phyloP scores from a whole-genome alignment of 2,797 vertebrate species.

The Sorex maritimensis region DNA sequence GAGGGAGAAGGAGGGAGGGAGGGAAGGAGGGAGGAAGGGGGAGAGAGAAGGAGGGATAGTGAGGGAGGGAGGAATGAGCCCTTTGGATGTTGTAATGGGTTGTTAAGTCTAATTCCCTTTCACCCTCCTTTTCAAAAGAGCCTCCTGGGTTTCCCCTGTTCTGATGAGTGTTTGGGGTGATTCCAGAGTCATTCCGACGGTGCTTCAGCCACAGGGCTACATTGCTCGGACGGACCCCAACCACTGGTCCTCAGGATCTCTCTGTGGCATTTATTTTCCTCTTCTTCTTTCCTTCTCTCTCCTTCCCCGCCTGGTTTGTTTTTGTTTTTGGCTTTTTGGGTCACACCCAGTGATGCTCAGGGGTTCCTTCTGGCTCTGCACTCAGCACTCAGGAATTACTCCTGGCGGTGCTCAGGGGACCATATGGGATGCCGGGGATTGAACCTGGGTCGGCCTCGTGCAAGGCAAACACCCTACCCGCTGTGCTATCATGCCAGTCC shows the following conservation, averaged over 20 bases:
- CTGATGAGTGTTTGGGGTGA: neutral
- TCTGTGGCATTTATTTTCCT: neutral
- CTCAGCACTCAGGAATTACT: no score
- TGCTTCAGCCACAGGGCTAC: neutral
- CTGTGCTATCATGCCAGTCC: no score
- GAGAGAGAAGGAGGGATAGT: no score
- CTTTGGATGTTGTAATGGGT: neutral
- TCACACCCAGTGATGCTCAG: neutral
- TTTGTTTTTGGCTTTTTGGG: neutral
- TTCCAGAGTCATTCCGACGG: neutral
- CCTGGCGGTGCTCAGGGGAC: no score
- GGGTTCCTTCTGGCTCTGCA: no score
- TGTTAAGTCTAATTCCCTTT: neutral
- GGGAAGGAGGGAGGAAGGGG: no score
- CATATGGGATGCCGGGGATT: no score
- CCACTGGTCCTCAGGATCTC: accelerated
- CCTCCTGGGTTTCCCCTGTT: neutral
- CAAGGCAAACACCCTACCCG: no score
- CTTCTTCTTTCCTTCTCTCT: neutral
- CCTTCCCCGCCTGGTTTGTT: no score
- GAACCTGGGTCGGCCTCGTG: no score
- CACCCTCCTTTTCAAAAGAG: slow-evolving; percentile 26
- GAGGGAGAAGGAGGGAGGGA: no score
- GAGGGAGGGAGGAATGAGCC: neutral
- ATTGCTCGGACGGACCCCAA: neutral